A percentile compares a stretch with the other conserved stretches of the same genome.
Evolutionary conservation across 2,797 vertebrate species (phyloP).

Genomic region (Sebastes trivittatus): DNA sequence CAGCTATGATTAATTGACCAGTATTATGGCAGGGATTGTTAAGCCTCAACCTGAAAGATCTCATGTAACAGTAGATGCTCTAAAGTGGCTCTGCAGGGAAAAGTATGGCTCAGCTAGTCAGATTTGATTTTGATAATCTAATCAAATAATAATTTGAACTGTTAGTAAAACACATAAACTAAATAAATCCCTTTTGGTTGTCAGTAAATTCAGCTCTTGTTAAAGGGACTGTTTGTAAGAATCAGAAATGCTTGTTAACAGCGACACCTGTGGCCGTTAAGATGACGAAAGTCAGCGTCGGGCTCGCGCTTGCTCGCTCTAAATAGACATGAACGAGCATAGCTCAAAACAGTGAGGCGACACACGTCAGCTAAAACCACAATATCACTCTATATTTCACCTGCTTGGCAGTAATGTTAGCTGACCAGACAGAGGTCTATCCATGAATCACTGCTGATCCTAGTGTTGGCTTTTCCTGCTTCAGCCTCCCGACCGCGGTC

Average conservation of each 20-base stretch:
- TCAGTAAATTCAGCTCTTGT: neutral
- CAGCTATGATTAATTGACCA: neutral
- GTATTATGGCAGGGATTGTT: neutral
- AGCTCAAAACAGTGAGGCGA: no score
- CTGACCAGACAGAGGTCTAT: no score
- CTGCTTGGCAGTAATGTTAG: no score
- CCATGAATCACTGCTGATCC: no score
- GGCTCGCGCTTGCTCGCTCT: no score
- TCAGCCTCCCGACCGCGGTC: no score
- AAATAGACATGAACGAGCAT: no score
- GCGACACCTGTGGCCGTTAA: no score
- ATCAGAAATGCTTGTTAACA: no score
- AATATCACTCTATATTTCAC: no score
- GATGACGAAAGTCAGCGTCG: rapidly evolving
- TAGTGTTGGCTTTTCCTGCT: no score
- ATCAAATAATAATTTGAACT: neutral
- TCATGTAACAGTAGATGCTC: neutral
- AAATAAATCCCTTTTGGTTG: neutral
- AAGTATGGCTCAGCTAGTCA: neutral
- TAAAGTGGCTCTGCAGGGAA: neutral
- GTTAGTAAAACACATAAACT: neutral
- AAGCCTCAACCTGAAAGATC: neutral
- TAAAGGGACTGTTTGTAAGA: neutral
- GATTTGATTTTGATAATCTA: neutral
- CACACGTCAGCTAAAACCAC: no score